phyloP scores from a whole-genome alignment of 2,797 vertebrate genomes.

The Ficedula albicollis region DNA sequence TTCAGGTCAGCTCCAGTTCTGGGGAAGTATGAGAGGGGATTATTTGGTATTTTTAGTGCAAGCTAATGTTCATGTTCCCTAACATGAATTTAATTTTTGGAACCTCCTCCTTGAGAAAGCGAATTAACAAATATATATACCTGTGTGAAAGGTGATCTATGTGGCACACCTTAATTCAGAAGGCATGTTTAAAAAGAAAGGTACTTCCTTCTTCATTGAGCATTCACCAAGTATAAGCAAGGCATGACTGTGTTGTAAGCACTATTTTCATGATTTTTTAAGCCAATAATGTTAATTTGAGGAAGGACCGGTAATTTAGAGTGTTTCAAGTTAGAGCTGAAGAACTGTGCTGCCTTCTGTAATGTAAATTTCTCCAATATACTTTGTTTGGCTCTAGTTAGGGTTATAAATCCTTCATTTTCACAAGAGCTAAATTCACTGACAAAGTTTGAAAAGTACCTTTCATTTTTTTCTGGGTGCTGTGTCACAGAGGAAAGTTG shows the following conservation, averaged over 20 bases:
- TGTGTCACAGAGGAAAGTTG: not conserved
- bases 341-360: not conserved
- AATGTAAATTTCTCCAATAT: not conserved
- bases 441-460: not conserved
- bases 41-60: conserved; percentile 18
- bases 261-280: not conserved
- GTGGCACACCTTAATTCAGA: not conserved
- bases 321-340: not conserved
- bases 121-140: not conserved
- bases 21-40: not conserved
- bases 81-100: not conserved
- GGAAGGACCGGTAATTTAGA: not conserved
- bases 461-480: not conserved
- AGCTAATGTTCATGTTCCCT: not conserved
- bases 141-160: not conserved
- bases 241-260: not conserved
- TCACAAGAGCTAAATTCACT: not conserved
- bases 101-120: not conserved
- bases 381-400: not conserved
- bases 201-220: not conserved
- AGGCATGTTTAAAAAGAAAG: not conserved
- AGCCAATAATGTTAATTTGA: not conserved
- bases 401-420: not conserved
- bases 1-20: conserved; percentile 12
- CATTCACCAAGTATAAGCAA: not conserved